Conservation (phyloP, 64 coral and sea anemone genomes). For the Pocillopora damicornis region DNA sequence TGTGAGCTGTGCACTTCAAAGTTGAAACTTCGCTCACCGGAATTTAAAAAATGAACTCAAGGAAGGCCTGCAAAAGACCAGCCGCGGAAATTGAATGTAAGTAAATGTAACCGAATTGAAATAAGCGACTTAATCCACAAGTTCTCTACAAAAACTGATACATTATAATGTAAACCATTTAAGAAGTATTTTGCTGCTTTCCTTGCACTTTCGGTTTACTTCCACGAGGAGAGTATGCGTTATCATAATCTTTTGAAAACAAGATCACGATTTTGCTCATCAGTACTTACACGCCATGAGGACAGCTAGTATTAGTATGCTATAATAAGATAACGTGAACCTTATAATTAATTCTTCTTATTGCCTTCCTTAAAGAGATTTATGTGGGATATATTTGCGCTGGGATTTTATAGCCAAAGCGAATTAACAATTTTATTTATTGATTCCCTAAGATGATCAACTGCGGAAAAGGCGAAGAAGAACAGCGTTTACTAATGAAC, state of each 20-base stretch:
- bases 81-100: constrained; percentile 8
- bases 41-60: background rate
- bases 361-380: too few species aligned
- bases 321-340: too few species aligned
- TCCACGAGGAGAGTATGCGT: too few species aligned
- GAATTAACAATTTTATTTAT: background rate
- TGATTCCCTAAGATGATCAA: background rate
- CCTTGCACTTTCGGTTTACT: too few species aligned
- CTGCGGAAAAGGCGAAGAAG: constrained; percentile 29
- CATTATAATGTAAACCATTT: background rate
- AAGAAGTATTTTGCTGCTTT: too few species aligned
- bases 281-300: too few species aligned
- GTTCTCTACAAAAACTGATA: background rate
- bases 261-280: too few species aligned
- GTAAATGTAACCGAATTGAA: background rate
- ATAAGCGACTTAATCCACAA: too few species aligned
- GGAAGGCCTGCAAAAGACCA: background rate
- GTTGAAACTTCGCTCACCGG: background rate
- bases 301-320: too few species aligned
- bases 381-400: too few species aligned
- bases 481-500: constrained; percentile 48
- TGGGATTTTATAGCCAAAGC: background rate
- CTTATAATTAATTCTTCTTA: too few species aligned
- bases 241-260: too few species aligned
- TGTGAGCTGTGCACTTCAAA: background rate